These are phyloP conservation scores for Psittacula cyanocephala DNA, from an alignment of 2,113 vertebrate genomes.

Conservation along the genomic window DNA sequence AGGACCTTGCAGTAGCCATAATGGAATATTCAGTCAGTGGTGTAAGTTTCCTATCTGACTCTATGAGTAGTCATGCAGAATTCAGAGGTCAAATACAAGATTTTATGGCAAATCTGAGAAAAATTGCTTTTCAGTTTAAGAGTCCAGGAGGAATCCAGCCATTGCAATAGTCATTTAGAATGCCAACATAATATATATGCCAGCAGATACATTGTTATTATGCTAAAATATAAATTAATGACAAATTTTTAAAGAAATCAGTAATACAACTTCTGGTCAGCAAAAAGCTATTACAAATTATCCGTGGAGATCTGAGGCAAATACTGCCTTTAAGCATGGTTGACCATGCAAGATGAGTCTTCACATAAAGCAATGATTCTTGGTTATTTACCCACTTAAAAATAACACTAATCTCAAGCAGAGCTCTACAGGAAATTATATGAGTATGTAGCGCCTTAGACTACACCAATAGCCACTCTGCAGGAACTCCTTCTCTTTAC, in stretches of 20 bases:
- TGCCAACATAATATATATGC: neutral
- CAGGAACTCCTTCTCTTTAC: neutral
- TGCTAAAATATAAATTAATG: neutral
- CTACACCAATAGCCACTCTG: neutral
- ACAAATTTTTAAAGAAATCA: neutral
- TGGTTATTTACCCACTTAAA: neutral
- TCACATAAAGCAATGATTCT: neutral
- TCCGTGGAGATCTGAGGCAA: neutral
- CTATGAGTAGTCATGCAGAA: neutral
- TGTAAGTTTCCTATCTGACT: neutral
- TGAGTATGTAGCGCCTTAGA: neutral
- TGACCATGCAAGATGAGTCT: neutral
- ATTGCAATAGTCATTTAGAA: neutral
- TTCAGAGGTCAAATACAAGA: conserved; percentile 38
- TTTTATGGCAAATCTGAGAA: conserved; percentile 7
- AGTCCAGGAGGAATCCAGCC: neutral
- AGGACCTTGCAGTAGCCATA: neutral
- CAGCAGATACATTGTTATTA: neutral
- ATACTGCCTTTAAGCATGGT: neutral
- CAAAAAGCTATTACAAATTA: neutral
- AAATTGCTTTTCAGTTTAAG: neutral
- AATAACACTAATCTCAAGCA: neutral
- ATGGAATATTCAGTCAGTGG: neutral
- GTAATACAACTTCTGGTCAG: neutral
- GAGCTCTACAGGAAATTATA: neutral